Evolutionary conservation across 2,797 vertebrate genomes (phyloP).

Genomic region (Calcarius lapponicus): DNA sequence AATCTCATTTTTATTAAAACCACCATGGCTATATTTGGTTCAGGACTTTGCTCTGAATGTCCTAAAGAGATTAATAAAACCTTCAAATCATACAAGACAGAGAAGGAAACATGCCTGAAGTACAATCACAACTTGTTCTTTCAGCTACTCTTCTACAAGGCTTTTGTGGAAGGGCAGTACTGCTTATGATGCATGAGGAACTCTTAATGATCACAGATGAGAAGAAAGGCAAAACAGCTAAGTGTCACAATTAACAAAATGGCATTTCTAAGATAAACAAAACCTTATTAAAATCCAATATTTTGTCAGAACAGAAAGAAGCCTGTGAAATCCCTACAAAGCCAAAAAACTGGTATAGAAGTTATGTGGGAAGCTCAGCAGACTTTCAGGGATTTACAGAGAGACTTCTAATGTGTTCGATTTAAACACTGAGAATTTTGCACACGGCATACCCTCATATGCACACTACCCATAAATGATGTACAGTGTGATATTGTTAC

Average conservation of each 20-base stretch:
- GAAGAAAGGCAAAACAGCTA: background rate
- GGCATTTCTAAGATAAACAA: conserved; percentile 29
- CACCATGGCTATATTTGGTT: background rate
- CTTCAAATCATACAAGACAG: background rate
- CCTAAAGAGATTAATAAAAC: background rate
- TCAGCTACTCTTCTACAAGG: background rate
- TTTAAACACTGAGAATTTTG: conserved; percentile 14
- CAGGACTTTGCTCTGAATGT: background rate
- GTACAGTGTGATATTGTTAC: conserved; percentile 34
- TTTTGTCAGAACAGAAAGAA: conserved; percentile 39
- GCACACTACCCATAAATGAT: background rate
- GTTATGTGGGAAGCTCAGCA: conserved; percentile 6
- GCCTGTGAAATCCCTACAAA: background rate
- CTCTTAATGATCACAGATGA: background rate
- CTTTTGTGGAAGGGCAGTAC: background rate
- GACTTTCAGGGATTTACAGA: background rate
- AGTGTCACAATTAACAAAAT: conserved; percentile 9
- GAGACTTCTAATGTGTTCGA: background rate
- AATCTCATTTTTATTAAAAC: background rate
- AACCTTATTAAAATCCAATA: conserved; percentile 16
- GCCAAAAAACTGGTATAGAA: background rate
- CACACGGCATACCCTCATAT: conserved; percentile 1
- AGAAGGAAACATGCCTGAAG: background rate
- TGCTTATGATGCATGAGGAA: background rate
- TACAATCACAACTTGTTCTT: background rate